phyloP scores from a whole-genome alignment of 2,797 vertebrate species.

The Acipenser oxyrinchus region DNA sequence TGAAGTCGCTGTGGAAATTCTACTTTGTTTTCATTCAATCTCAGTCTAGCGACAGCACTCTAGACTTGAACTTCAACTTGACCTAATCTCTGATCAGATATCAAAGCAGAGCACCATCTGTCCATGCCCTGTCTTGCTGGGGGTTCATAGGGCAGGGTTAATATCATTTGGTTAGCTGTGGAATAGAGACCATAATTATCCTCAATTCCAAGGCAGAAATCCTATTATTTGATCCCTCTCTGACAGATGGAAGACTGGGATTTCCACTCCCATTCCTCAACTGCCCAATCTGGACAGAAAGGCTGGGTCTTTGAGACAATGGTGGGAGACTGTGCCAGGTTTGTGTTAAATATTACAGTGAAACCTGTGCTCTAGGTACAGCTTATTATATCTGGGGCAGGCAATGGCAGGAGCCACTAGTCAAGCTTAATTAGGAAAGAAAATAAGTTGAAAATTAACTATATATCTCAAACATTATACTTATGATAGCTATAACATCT shows the following conservation, averaged over 20 bases:
- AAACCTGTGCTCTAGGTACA: conserved; percentile 34
- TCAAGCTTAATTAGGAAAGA: no score
- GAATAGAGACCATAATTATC: conserved; percentile 71
- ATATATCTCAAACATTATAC: no score
- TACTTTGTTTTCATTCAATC: no score
- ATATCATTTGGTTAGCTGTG: conserved; percentile 70
- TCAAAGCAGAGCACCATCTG: conserved; percentile 70
- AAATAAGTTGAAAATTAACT: no score
- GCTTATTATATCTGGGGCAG: conserved; percentile 22
- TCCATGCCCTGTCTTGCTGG: conserved; percentile 53
- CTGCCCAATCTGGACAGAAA: conserved; percentile 54
- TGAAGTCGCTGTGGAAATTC: no score
- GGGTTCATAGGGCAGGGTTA: conserved; percentile 62
- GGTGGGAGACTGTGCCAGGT: conserved; percentile 31
- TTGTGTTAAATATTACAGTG: conserved; percentile 22
- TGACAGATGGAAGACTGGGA: conserved; percentile 69
- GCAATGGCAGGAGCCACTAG: no score
- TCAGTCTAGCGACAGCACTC: conserved; percentile 34
- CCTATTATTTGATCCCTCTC: conserved; percentile 62
- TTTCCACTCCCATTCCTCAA: conserved; percentile 54
- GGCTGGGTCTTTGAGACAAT: conserved; percentile 28
- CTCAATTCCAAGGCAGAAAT: conserved; percentile 70
- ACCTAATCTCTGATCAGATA: conserved; percentile 62
- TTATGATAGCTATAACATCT: no score
- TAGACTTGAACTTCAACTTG: conserved; percentile 76